Evolutionary conservation across 1,140 invertebrate species (phyloP).

Genomic region (Drosophila tristis): DNA sequence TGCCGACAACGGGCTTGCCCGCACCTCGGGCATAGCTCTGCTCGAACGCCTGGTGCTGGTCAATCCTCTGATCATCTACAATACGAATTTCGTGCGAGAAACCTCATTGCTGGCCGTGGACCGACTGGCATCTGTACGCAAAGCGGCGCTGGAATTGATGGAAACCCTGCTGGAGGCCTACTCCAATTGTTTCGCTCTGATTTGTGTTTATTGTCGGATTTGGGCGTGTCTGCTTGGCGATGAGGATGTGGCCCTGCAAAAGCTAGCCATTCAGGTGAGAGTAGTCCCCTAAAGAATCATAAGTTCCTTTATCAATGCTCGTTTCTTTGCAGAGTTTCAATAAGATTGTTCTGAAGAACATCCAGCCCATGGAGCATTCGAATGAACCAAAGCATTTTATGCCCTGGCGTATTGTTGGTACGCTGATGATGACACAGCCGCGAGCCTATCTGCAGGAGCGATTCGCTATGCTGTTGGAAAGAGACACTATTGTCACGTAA

Average conservation of each 20-base stretch:
- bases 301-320: too few species aligned
- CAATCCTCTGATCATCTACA: slow-evolving; percentile 76
- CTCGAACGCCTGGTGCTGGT: slow-evolving; percentile 68
- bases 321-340: slow-evolving; percentile 63
- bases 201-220: slow-evolving; percentile 75
- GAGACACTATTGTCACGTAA: slow-evolving; percentile 53
- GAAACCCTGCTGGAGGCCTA: slow-evolving; percentile 65
- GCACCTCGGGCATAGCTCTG: slow-evolving; percentile 66
- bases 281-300: not conserved
- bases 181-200: slow-evolving; percentile 67
- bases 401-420: slow-evolving; percentile 80
- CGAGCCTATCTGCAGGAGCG: slow-evolving; percentile 70
- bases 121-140: slow-evolving; percentile 65
- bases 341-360: slow-evolving; percentile 58
- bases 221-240: slow-evolving; percentile 70
- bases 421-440: slow-evolving; percentile 58
- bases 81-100: slow-evolving; percentile 74
- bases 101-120: slow-evolving; percentile 59
- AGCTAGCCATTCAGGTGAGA: slow-evolving; percentile 63
- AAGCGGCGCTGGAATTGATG: slow-evolving; percentile 58
- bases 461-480: slow-evolving; percentile 47
- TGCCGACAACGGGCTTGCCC: slow-evolving; percentile 57
- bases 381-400: slow-evolving; percentile 74
- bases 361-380: slow-evolving; percentile 68
- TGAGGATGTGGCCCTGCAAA: slow-evolving; percentile 65